phyloP scores from a whole-genome alignment of 2,797 vertebrate genomes.

The Enteromius paludinosus region DNA sequence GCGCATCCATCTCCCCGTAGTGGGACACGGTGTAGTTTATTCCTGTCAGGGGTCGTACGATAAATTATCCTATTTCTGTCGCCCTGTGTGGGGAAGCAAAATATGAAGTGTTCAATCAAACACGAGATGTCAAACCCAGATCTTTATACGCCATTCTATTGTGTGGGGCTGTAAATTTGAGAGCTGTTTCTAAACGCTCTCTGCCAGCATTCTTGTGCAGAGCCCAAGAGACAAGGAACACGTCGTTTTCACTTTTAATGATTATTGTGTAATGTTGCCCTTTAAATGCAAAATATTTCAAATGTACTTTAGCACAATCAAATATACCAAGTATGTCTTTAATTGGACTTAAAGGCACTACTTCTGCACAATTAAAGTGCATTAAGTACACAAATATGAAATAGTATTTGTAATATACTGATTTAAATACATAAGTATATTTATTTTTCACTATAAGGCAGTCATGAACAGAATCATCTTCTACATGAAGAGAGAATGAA shows the following conservation, averaged over 20 bases:
- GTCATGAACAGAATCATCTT: not conserved
- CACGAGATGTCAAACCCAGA: conserved; percentile 49
- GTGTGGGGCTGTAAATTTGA: conserved; percentile 44
- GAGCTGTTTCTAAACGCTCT: conserved; percentile 7
- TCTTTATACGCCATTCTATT: conserved; percentile 44
- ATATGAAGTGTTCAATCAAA: conserved; percentile 58
- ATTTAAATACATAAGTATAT: too few species aligned
- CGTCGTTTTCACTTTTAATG: too few species aligned
- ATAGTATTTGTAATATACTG: too few species aligned
- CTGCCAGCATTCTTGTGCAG: conserved; percentile 1
- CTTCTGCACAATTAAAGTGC: too few species aligned
- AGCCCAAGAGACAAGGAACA: not conserved
- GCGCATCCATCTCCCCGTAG: conserved; percentile 39
- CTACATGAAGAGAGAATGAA: not conserved
- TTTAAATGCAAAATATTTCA: too few species aligned
- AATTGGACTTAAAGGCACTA: too few species aligned
- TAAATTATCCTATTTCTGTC: conserved; percentile 51
- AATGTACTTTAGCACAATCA: too few species aligned
- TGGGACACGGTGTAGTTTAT: conserved; percentile 51
- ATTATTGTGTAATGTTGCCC: too few species aligned
- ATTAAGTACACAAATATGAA: too few species aligned
- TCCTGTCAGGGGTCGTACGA: conserved; percentile 45
- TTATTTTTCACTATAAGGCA: too few species aligned
- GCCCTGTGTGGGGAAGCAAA: conserved; percentile 48
- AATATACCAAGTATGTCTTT: too few species aligned